Evolutionary conservation across 2,113 vertebrate genomes (phyloP).

Genomic region (Taxidea taxus): DNA sequence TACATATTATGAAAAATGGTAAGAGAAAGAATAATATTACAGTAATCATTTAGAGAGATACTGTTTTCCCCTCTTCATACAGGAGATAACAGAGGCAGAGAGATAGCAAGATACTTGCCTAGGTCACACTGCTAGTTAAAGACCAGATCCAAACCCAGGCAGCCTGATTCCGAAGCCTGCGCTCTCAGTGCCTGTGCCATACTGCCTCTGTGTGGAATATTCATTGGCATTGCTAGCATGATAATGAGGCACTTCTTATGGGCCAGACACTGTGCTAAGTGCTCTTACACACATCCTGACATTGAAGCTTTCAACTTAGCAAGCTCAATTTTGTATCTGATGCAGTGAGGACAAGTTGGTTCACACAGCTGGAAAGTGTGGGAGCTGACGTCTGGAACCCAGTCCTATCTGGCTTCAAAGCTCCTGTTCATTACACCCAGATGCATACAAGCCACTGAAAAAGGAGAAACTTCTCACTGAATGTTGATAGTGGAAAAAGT

Average conservation of each 20-base stretch:
- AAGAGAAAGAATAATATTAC: neutral
- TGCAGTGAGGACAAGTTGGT: neutral
- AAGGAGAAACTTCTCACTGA: neutral
- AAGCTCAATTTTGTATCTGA: neutral
- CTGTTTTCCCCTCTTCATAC: neutral
- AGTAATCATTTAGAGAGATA: neutral
- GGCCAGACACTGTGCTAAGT: no score
- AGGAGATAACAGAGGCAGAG: neutral
- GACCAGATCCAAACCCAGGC: neutral
- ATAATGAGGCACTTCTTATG: neutral
- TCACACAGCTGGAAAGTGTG: neutral
- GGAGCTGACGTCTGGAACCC: neutral
- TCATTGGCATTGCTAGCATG: neutral
- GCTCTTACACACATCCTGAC: neutral
- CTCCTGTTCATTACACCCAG: neutral
- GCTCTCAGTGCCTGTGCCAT: neutral
- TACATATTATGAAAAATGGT: neutral
- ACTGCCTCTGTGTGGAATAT: neutral
- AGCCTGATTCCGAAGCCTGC: neutral
- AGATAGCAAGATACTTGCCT: neutral
- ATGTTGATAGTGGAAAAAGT: neutral
- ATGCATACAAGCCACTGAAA: neutral
- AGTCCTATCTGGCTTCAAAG: neutral
- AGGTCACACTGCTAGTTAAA: neutral
- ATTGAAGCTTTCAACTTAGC: neutral